A percentile compares a stretch with the other conserved stretches of the same genome.
These are phyloP conservation scores for Willisornis vidua DNA, from an alignment of 2,113 vertebrate genomes.

Conservation along the genomic window DNA sequence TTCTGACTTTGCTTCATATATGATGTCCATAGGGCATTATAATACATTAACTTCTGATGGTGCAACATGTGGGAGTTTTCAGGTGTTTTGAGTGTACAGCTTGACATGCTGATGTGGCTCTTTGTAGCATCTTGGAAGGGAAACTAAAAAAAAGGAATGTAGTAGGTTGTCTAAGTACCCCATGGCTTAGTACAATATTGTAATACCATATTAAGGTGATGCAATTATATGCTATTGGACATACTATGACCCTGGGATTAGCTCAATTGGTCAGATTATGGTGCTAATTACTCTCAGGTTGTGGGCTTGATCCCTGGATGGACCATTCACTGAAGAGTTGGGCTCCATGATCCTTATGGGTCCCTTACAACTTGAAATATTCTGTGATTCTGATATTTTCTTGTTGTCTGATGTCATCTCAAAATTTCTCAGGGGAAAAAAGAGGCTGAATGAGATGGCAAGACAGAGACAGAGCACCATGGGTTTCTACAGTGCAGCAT, in stretches of 20 bases:
- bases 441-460: not conserved
- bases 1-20: not conserved
- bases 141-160: not conserved
- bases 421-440: not conserved
- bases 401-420: not conserved
- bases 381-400: not conserved
- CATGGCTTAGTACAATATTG: not conserved
- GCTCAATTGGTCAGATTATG: not conserved
- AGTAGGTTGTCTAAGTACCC: not conserved
- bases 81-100: rapidly evolving
- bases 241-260: not conserved
- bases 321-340: not conserved
- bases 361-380: not conserved
- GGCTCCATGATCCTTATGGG: not conserved
- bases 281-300: not conserved
- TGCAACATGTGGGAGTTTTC: not conserved
- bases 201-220: not conserved
- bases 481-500: slow-evolving; percentile 1
- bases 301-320: not conserved
- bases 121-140: not conserved
- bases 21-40: not conserved
- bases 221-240: not conserved
- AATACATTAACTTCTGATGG: not conserved
- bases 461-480: not conserved
- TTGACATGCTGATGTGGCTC: not conserved